phyloP scores from a whole-genome alignment of 2,797 vertebrate species.

The Steatocranus sp. region DNA sequence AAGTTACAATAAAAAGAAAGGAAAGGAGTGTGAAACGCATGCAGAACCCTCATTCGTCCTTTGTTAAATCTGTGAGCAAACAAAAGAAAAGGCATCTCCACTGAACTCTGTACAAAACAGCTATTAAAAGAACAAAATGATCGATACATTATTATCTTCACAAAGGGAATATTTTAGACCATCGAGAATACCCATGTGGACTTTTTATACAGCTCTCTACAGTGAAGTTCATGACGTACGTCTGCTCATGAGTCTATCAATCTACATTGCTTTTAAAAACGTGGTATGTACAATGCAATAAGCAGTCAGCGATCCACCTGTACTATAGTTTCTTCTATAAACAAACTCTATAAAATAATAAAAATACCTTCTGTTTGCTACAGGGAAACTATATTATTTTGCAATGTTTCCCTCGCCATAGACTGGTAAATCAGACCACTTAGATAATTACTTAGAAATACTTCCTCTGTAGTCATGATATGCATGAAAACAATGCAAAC shows the following conservation, averaged over 20 bases:
- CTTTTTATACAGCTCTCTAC: constrained; percentile 29
- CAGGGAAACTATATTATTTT: neutral
- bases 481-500: neutral
- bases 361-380: constrained; percentile 40
- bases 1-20: constrained; percentile 59
- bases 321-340: constrained; percentile 2
- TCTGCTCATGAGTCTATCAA: neutral
- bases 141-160: constrained; percentile 21
- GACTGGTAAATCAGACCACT: neutral
- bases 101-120: constrained; percentile 36
- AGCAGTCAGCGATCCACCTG: neutral
- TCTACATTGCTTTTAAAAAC: constrained; percentile 8
- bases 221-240: neutral
- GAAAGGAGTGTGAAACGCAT: constrained; percentile 27
- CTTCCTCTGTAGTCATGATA: neutral
- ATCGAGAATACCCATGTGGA: constrained; percentile 18
- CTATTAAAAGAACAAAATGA: constrained; percentile 15
- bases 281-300: constrained; percentile 44
- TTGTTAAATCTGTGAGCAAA: neutral
- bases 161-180: constrained; percentile 26
- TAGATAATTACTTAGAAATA: neutral
- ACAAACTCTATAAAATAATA: constrained; percentile 25
- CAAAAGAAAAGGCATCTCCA: constrained; percentile 1
- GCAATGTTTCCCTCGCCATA: neutral
- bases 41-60: constrained; percentile 36